Evolutionary conservation across 2,888 invertebrate genomes (phyloP).

Genomic region (Timema cristinae): DNA sequence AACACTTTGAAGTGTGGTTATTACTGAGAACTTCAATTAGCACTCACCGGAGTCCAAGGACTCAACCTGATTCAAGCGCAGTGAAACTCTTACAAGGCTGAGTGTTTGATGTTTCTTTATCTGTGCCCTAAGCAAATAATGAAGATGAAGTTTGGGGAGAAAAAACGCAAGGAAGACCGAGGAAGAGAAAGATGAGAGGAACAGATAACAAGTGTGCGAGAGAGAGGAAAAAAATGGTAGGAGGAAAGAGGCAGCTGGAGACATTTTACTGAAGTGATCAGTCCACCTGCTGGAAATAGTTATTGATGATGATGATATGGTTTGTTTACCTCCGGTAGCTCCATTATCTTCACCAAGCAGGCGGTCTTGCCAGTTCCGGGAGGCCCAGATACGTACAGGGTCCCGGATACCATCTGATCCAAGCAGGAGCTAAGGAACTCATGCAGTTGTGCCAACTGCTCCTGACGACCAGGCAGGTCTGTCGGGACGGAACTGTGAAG

Average conservation of each 20-base stretch:
- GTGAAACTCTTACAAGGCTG: too few relatives aligned
- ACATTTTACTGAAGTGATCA: background rate
- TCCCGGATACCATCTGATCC: constrained; percentile 62
- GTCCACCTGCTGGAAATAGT: background rate
- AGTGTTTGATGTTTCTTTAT: too few relatives aligned
- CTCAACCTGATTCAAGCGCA: too few relatives aligned
- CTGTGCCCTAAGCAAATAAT: too few relatives aligned
- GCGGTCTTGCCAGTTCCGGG: constrained; percentile 98
- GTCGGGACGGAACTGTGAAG: constrained; percentile 52
- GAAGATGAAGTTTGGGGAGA: too few relatives aligned
- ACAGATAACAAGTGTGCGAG: background rate
- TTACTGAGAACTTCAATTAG: too few relatives aligned
- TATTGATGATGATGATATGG: background rate
- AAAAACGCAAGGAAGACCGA: constrained; percentile 17
- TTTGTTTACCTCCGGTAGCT: constrained; percentile 56
- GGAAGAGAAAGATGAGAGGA: constrained; percentile 17
- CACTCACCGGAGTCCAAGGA: too few relatives aligned
- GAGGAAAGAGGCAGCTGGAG: background rate
- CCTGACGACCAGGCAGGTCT: constrained; percentile 70
- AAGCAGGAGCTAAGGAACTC: constrained; percentile 66
- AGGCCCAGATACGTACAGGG: constrained; percentile 91
- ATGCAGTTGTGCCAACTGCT: constrained; percentile 65
- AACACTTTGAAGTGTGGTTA: too few relatives aligned
- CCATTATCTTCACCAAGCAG: constrained; percentile 69
- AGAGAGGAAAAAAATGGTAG: background rate